Evolutionary conservation across 2,888 invertebrate genomes (phyloP), one percentile per base, ranked within the genome.

Genomic region (Heliconius charithonia): DNA sequence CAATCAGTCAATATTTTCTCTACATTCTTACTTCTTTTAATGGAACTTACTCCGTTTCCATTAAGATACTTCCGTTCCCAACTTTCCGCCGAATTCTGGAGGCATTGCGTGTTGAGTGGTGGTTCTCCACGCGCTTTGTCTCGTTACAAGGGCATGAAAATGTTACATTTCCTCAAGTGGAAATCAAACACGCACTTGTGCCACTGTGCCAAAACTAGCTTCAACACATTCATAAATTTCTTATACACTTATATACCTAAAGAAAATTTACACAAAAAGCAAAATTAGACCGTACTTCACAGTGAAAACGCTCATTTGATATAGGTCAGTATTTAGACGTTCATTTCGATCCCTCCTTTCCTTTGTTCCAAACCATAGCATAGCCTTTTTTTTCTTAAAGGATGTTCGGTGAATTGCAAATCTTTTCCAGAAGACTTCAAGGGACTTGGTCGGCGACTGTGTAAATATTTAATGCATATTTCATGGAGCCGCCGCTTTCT

Each of bases 391-490:
- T 92, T 92, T 92, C 88, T 87, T 87, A 90, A 90, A 92, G 91
- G 90, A 92, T 91, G 91, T 92, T 92, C 91, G 90, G 90, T 91
- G 93, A 93, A 94, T 93, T 93, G 93, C 93, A 94, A 94, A 94
- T 94, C 92, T 90, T 89, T 92, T 91, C 51, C 90, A 92, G 89
- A 91, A 91, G 89, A 91, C 92, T 93, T 90, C 91, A 92, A 91
- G 92, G 89, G 90, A 91, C 89, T 88, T 88, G 79, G 79, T 78
- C 88, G 86, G 89, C 86, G 90, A 89, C 91, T 92, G 91, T 88
- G 93, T 92, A 93, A 94, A 94, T 93, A 94, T 93, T 93, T 92
- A 91, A 94, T 93, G 93, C 92, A 93, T 93, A 93, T 94, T 94
- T 93, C 93, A 94, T 93, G 91, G 90, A 88, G 88, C 88, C 87